phyloP scores from a whole-genome alignment of 2,113 vertebrate genomes.

The Pelusios castaneus region DNA sequence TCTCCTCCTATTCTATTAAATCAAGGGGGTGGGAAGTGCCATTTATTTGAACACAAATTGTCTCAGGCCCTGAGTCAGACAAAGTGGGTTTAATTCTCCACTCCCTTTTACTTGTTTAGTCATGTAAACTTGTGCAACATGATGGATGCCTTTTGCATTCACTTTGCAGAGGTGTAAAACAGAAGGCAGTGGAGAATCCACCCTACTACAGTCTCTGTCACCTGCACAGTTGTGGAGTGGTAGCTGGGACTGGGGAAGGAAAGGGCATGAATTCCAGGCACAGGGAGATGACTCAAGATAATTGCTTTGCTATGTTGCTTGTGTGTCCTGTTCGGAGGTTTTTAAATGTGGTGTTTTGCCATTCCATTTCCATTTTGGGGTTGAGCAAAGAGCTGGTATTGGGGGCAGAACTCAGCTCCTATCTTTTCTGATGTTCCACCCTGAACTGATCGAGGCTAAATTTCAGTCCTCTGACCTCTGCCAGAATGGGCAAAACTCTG shows the following conservation, averaged over 20 bases:
- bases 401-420: neutral
- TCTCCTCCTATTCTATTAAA: slow-evolving; percentile 1
- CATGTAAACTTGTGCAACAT: neutral
- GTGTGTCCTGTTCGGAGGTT: neutral
- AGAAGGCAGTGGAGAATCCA: slow-evolving; percentile 2
- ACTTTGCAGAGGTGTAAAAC: neutral
- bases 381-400: neutral
- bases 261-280: neutral
- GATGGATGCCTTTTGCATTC: neutral
- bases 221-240: neutral
- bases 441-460: neutral
- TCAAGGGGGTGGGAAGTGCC: neutral
- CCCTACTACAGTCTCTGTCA: neutral
- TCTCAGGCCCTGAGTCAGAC: neutral
- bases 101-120: neutral
- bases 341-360: neutral
- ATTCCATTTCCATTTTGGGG: neutral
- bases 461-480: neutral
- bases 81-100: neutral
- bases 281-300: neutral
- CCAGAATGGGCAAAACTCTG: neutral
- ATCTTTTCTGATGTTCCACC: neutral
- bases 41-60: slow-evolving; percentile 36
- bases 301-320: neutral
- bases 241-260: neutral